Evolutionary conservation across 2,888 invertebrate genomes (phyloP).

Genomic region (Prosapia bicincta): DNA sequence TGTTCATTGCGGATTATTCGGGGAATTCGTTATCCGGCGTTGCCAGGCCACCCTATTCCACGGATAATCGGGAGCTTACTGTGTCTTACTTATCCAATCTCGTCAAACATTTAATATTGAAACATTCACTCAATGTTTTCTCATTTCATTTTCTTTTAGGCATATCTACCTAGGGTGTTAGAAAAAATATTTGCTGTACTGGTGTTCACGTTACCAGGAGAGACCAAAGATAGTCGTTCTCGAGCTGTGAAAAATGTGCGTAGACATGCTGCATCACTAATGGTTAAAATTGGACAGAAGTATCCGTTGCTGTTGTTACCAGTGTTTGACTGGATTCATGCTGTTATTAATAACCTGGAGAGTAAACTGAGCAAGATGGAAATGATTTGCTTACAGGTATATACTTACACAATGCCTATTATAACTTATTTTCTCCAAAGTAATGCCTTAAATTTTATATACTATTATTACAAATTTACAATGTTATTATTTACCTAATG

Average conservation of each 20-base stretch:
- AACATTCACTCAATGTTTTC: too few relatives aligned
- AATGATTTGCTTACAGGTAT: constrained; percentile 67
- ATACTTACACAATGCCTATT: too few relatives aligned
- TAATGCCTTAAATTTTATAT: too few relatives aligned
- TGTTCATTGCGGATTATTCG: too few relatives aligned
- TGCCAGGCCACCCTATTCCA: too few relatives aligned
- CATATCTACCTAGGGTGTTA: constrained; percentile 69
- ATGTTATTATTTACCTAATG: too few relatives aligned
- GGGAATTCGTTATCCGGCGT: too few relatives aligned
- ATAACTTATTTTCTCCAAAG: too few relatives aligned
- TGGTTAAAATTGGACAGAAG: constrained; percentile 86
- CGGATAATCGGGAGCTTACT: too few relatives aligned
- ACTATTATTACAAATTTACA: too few relatives aligned
- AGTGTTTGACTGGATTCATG: constrained; percentile 80
- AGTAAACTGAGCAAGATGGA: constrained; percentile 70
- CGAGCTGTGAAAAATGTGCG: constrained; percentile 79
- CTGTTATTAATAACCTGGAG: constrained; percentile 67
- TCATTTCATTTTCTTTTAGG: constrained; percentile 39
- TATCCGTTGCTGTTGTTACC: constrained; percentile 82
- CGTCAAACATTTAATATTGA: too few relatives aligned
- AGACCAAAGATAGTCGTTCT: constrained; percentile 62
- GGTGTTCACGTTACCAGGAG: constrained; percentile 62
- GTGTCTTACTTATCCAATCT: too few relatives aligned
- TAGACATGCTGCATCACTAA: constrained; percentile 82
- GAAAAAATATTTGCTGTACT: constrained; percentile 87